Conservation (phyloP, 2,113 vertebrate species). For the Eurystomus gularis region DNA sequence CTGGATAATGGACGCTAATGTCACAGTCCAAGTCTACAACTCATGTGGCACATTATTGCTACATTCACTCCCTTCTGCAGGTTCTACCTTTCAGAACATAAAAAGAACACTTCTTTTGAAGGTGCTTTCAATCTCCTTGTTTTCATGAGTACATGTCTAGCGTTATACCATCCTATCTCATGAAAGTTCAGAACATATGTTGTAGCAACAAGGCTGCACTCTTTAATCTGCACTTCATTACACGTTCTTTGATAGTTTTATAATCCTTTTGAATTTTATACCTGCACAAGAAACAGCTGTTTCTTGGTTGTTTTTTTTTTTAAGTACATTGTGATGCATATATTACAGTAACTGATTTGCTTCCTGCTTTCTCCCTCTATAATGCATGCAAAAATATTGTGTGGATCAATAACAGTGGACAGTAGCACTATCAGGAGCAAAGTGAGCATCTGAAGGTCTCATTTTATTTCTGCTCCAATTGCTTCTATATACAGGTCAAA, state of each 20-base stretch:
- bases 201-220: neutral
- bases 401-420: neutral
- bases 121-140: neutral
- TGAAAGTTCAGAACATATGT: constrained; percentile 9
- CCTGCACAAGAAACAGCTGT: neutral
- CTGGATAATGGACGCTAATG: neutral
- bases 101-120: neutral
- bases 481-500: neutral
- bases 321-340: neutral
- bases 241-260: constrained; percentile 10
- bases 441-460: neutral
- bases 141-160: neutral
- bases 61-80: neutral
- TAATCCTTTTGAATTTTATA: constrained; percentile 31
- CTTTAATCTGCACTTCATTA: constrained; percentile 12
- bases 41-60: neutral
- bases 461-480: constrained; percentile 18
- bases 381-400: neutral
- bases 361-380: neutral
- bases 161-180: neutral
- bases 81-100: neutral
- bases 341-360: neutral
- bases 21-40: neutral
- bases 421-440: neutral
- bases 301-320: neutral